phyloP scores from a whole-genome alignment of 2,113 vertebrate species.

The Colaptes auratus region DNA sequence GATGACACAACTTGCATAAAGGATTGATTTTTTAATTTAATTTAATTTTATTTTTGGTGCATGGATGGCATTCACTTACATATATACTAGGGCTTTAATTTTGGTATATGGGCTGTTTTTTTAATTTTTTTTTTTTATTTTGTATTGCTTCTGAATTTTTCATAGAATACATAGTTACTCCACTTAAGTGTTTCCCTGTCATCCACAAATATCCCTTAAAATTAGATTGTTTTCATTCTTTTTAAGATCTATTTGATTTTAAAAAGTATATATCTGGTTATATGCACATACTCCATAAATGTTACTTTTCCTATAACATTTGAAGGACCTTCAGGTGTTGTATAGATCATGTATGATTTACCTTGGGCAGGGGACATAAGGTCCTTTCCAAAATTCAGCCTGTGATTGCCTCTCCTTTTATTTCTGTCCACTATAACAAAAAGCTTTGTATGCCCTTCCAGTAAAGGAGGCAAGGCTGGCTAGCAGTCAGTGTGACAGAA shows the following conservation, averaged over 20 bases:
- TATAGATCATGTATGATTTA: slow-evolving; percentile 23
- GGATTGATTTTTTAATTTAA: background rate
- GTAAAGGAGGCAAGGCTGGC: slow-evolving; percentile 73
- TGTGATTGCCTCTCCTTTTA: slow-evolving; percentile 52
- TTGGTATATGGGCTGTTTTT: background rate
- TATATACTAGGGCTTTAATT: background rate
- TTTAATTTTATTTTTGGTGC: no score
- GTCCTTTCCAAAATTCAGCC: slow-evolving; percentile 51
- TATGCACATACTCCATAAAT: background rate
- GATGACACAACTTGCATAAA: background rate
- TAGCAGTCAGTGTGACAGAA: slow-evolving; percentile 81
- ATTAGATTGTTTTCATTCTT: background rate
- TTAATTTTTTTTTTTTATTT: background rate
- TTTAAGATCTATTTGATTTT: background rate
- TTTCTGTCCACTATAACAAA: slow-evolving; percentile 66
- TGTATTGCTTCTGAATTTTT: background rate
- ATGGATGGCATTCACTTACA: background rate
- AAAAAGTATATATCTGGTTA: background rate
- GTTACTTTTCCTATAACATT: background rate
- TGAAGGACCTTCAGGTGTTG: slow-evolving; percentile 7
- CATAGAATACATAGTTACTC: background rate
- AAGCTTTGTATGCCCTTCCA: slow-evolving; percentile 65
- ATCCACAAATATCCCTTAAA: background rate
- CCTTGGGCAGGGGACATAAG: slow-evolving; percentile 18
- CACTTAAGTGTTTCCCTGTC: background rate